Evolutionary conservation across 2,113 vertebrate species (phyloP).

Genomic region (Motacilla tschutschensis): DNA sequence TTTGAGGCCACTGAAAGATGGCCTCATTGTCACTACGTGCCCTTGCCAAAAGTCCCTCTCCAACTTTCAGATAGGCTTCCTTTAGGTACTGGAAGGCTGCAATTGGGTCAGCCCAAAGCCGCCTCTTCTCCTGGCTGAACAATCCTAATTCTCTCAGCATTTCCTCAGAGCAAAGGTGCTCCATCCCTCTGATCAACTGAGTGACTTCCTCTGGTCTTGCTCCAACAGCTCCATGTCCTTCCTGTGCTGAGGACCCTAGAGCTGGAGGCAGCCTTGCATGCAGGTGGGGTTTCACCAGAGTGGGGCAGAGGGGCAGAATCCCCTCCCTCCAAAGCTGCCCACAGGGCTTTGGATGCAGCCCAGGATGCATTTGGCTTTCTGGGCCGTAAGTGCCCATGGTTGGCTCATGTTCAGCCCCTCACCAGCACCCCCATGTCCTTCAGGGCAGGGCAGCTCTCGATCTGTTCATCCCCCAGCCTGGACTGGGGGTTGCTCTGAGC

Average conservation of each 20-base stretch:
- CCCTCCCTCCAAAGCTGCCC: background rate
- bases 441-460: fast-evolving
- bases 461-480: background rate
- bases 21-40: background rate
- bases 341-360: background rate
- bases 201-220: background rate
- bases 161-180: background rate
- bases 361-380: background rate
- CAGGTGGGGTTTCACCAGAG: background rate
- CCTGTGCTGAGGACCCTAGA: background rate
- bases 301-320: background rate
- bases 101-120: background rate
- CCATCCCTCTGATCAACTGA: background rate
- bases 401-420: background rate
- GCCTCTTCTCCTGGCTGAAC: background rate
- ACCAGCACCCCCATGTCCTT: background rate
- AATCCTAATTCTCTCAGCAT: background rate
- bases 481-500: too few relatives aligned
- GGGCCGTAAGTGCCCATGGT: background rate
- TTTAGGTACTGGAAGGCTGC: background rate
- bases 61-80: background rate
- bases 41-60: background rate
- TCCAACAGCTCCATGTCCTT: background rate
- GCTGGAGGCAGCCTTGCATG: background rate
- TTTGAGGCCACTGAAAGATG: background rate